Base-by-base conservation (phyloP, 2,888 invertebrate genomes). In the Creontiades dilutus region DNA sequence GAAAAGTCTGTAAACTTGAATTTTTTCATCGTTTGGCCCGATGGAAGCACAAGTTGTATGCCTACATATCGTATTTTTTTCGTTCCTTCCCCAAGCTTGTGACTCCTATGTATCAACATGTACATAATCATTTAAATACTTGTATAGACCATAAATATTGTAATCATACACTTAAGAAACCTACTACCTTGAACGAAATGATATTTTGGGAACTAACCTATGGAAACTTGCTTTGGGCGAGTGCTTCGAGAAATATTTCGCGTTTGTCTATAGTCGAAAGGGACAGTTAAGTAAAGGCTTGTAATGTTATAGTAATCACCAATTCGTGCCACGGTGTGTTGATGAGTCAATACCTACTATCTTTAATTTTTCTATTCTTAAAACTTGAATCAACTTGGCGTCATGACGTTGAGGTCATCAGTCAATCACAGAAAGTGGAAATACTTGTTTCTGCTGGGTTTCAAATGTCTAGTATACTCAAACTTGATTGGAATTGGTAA, bases 181-280 rank as follows among this genome's bases (percentile, higher is more conserved):
- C 37, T 37, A 37, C 3, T 52, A 52, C 27, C 68, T 7, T 23
- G 23, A 68, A 23, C 12, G 9, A 23, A 68, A 68, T 7, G 68
- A 68, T 68, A 68, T 68, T 68, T 68, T 68, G 68, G 27, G 68
- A 68, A 68, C 57, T n/a, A n/a, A 52, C 52, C 5, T 52, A 68
- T 68, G 68, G 23, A 68, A 37, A 37, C 37, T 37, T 7, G 68
- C 61, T 61, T 61, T 9, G 61, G 13, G 68, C 13, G 68, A 23
- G 68, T 7, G 68, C 27, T 68, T 68, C 23, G 23, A 11, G 52
- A n/a, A 57, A 57, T n/a, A 5, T 7, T 57, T 57, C 52, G 16
- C 19, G 57, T 57, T 57, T n/a, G 57, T 57, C 19, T 57, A 1
- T 68, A 52, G 1, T 52, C 52, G 52, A 52, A 52, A 14, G 52